Evolutionary conservation across 2,888 invertebrate species (phyloP).

Genomic region (Zaprionus obscuricornis): DNA sequence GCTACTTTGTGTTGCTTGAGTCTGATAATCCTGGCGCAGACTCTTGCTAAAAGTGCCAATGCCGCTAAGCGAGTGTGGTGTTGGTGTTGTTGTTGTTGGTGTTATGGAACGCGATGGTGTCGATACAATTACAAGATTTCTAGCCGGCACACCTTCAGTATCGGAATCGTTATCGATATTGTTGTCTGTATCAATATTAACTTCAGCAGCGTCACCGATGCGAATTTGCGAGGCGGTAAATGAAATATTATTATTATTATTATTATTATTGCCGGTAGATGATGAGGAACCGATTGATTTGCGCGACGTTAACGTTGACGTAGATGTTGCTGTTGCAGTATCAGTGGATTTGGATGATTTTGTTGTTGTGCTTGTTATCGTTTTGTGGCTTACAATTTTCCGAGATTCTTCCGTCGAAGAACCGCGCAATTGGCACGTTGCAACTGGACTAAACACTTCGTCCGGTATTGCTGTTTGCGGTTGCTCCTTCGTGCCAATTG

Average conservation of each 20-base stretch:
- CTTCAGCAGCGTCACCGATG: constrained; percentile 26
- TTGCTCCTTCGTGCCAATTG: constrained; percentile 78
- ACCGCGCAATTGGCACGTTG: constrained; percentile 81
- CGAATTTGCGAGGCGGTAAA: constrained; percentile 61
- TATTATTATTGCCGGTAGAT: constrained; percentile 5
- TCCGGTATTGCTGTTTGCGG: constrained; percentile 64
- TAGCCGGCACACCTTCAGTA: constrained; percentile 78
- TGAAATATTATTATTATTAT: constrained; percentile 44
- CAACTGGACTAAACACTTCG: constrained; percentile 67
- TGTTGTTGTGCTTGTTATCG: constrained; percentile 55
- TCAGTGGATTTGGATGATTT: constrained; percentile 13
- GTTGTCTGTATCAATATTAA: constrained; percentile 28
- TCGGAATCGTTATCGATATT: constrained; percentile 77
- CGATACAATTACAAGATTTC: constrained; percentile 77
- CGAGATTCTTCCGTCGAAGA: constrained; percentile 79
- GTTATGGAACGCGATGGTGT: constrained; percentile 62
- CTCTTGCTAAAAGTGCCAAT: constrained; percentile 78
- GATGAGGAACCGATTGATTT: constrained; percentile 48
- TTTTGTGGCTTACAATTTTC: constrained; percentile 77
- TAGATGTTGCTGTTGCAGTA: constrained; percentile 40
- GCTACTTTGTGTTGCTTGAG: constrained; percentile 65
- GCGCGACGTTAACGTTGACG: constrained; percentile 46
- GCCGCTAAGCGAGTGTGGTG: constrained; percentile 57
- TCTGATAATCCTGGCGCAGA: constrained; percentile 75
- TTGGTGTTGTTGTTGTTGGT: constrained; percentile 41